A percentile compares a stretch with the other conserved stretches of the same genome.
phyloP scores from a whole-genome alignment of 2,113 vertebrate genomes.

The Protobothrops flavoviridis region DNA sequence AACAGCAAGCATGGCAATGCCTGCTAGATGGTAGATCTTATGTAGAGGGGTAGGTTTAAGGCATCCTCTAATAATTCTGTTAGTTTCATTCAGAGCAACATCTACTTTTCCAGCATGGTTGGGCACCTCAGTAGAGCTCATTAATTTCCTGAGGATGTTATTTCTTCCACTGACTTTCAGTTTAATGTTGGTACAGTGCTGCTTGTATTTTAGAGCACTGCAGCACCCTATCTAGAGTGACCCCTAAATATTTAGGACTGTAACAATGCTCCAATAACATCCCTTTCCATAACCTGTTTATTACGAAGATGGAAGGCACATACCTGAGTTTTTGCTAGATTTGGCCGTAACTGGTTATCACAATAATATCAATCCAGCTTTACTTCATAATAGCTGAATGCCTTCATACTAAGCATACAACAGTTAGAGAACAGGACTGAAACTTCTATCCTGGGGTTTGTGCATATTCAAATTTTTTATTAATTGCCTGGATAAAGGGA shows the following conservation, averaged over 20 bases:
- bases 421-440: neutral
- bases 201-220: neutral
- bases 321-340: neutral
- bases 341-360: neutral
- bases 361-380: neutral
- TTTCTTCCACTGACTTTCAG: neutral
- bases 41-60: neutral
- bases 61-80: neutral
- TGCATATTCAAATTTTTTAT: neutral
- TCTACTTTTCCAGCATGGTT: neutral
- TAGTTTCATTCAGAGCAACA: neutral
- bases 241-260: neutral
- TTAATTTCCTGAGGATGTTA: neutral
- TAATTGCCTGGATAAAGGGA: neutral
- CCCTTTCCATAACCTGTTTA: neutral
- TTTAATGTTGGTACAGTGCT: neutral
- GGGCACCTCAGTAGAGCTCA: neutral
- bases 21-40: neutral
- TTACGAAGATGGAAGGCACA: neutral
- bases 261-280: neutral
- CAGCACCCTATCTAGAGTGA: neutral
- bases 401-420: neutral
- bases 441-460: neutral
- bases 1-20: neutral
- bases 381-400: neutral